Evolutionary conservation across 2,113 vertebrate genomes (phyloP), one percentile per base, ranked within the genome.

Genomic region (Nesogale talazaci): DNA sequence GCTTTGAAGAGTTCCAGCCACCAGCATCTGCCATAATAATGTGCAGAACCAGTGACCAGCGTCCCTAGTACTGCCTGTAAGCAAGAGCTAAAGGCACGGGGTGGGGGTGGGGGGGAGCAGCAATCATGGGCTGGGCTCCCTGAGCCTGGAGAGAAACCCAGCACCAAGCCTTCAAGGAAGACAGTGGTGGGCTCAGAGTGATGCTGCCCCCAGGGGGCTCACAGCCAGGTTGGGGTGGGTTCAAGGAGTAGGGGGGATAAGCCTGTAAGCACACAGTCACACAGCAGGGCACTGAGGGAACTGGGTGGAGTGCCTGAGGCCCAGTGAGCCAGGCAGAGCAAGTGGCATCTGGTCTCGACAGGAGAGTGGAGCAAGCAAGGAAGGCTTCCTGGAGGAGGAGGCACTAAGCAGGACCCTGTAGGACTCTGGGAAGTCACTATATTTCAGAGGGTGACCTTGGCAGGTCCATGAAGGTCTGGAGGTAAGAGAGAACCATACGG

Each of bases 321-420:
- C 36, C 1, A 7, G 46, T n/a, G 2, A 19, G 17, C 19, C 31
- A 38, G 38, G 34, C 29, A n/a, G 16, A 70, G 27, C 74, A 63
- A 87, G 57, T n/a, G 56, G 16, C n/a, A 42, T 29, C 22, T 15
- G 42, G 15, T 17, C 31, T 61, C 22, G 8, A 38, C 11, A 1
- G 19, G 31, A 85, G 57, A 19, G 27, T 31, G 6, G 67, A 79
- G 36, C 34, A n/a, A 19, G 4, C 38, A 34, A 31, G 69, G 70
- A 88, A 46, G 78, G 7, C 76, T 83, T 56, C 89, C 83, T 69
- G 65, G 89, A 91, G 63, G 85, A 86, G 72, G 85, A 27, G n/a
- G 69, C 81, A 59, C 36, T 57, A 84, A 8, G 9, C 79, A 72
- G 81, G 11, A 20, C 31, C 34, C 20, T 27, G 20, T 3, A n/a